These are phyloP conservation scores for Melanotaenia trifasciata DNA, from an alignment of 2,797 vertebrate species.

Conservation along the genomic window DNA sequence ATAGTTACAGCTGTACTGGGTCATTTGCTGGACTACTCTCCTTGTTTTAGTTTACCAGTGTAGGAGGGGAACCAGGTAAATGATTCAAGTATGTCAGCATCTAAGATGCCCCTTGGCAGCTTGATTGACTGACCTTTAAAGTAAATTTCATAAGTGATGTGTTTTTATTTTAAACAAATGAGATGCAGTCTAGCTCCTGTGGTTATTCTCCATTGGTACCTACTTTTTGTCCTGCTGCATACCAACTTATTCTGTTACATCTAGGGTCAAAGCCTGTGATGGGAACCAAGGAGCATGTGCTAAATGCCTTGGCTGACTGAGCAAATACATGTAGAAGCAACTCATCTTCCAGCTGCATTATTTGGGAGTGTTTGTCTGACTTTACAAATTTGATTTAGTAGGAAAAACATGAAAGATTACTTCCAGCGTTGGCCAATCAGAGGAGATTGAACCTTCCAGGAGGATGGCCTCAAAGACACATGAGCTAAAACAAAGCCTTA, in stretches of 20 bases:
- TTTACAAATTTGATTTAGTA: neutral
- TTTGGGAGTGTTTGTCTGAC: neutral
- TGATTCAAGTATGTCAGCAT: neutral
- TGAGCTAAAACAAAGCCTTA: no score
- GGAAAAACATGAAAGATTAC: neutral
- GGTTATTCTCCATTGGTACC: neutral
- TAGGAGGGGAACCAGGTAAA: neutral
- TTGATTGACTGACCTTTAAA: neutral
- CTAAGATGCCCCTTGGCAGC: neutral
- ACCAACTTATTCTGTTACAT: neutral
- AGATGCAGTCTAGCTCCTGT: no score
- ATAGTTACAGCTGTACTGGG: neutral
- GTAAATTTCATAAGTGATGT: neutral
- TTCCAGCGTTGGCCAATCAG: neutral
- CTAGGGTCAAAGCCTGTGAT: neutral
- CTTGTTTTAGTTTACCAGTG: neutral
- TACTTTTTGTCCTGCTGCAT: neutral
- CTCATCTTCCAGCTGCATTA: neutral
- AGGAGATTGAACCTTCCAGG: neutral
- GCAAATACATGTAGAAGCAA: neutral
- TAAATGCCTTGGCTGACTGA: neutral
- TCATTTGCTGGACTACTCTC: neutral
- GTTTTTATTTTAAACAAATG: no score
- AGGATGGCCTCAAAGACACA: neutral
- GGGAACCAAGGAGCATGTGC: neutral